Evolutionary conservation across 2,888 invertebrate species (phyloP).

Genomic region (Schizaphis graminum): DNA sequence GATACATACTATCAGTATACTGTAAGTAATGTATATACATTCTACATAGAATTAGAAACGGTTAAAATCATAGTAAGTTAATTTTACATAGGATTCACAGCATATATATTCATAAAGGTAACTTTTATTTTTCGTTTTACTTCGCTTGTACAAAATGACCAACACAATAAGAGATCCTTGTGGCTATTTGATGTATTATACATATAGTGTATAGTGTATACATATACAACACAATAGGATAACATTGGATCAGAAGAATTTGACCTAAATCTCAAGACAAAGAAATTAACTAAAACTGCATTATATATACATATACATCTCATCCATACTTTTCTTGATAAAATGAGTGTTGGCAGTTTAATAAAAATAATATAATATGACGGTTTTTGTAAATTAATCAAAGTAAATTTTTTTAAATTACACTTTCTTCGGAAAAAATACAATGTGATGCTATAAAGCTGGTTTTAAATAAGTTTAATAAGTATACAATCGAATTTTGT

Average conservation of each 20-base stretch:
- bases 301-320: neutral
- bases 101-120: neutral
- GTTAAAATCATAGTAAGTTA: neutral
- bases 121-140: constrained; percentile 11
- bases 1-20: too few relatives aligned
- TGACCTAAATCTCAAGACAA: constrained; percentile 34
- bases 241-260: neutral
- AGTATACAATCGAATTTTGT: too few relatives aligned
- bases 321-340: neutral
- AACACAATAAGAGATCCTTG: neutral
- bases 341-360: neutral
- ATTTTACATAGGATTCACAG: neutral
- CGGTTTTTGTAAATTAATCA: neutral
- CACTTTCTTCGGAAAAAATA: neutral
- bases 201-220: neutral
- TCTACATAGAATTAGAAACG: neutral
- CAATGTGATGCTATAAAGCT: too few relatives aligned
- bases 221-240: neutral
- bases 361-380: neutral
- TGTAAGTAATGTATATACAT: neutral
- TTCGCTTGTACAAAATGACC: neutral
- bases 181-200: neutral
- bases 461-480: too few relatives aligned
- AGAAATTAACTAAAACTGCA: neutral
- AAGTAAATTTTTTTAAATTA: neutral